Evolutionary conservation across 2,797 vertebrate genomes (phyloP).

Genomic region (Syncerus caffer): DNA sequence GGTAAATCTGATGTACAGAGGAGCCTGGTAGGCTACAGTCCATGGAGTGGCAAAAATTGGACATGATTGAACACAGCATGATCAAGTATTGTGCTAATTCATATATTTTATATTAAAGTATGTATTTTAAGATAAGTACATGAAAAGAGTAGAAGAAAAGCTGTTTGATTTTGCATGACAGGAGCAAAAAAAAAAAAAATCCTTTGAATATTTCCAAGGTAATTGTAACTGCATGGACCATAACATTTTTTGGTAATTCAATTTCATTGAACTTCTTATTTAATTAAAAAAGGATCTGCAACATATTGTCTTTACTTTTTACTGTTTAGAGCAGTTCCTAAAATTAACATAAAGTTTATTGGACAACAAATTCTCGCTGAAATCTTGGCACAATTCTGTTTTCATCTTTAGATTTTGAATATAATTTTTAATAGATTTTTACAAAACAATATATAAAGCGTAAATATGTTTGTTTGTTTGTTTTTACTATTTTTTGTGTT

Average conservation of each 20-base stretch:
- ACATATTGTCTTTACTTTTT: not conserved
- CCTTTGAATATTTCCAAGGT: not conserved
- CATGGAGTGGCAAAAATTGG: not conserved
- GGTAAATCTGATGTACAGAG: not conserved
- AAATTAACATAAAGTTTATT: not conserved
- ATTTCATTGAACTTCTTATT: not conserved
- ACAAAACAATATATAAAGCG: not conserved
- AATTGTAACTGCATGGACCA: not conserved
- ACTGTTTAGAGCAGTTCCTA: not conserved
- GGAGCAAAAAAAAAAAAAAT: not conserved
- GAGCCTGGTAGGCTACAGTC: not conserved
- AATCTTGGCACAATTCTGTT: not conserved
- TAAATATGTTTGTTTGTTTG: not conserved
- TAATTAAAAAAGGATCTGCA: not conserved
- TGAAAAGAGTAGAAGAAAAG: not conserved
- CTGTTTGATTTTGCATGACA: not conserved
- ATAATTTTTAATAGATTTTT: not conserved
- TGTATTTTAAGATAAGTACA: not conserved
- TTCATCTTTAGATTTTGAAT: not conserved
- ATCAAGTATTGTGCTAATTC: not conserved
- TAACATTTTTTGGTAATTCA: not conserved
- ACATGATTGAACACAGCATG: rapidly evolving
- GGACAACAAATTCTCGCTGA: not conserved
- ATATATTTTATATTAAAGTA: not conserved
- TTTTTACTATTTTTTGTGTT: not conserved